Evolutionary conservation across 2,888 invertebrate species (phyloP), one percentile per base, ranked within the genome.

Genomic region (Drosophila helvetica): DNA sequence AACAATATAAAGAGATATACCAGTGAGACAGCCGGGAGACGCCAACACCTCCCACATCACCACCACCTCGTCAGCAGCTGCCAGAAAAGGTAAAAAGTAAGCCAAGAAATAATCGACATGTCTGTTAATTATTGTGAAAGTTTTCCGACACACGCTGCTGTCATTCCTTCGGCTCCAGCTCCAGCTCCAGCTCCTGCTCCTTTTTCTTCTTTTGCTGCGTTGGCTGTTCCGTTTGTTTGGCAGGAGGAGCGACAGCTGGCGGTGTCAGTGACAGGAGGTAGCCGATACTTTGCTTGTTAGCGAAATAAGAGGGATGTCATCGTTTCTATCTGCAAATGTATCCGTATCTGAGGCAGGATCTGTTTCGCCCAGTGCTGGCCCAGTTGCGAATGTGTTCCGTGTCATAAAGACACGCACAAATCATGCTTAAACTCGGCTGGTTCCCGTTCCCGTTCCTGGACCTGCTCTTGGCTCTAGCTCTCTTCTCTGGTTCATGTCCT

Each of bases 331-430:
- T 65, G 53, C 60, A 54, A 50, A 54, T 57, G 76, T 70, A 45
- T 59, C 55, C 19, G 43, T 48, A 22, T 22, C 45, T 54, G 27
- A 4, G 9, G 17, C 51, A 17, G 18, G 27, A 30, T 33, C 33
- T 33, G 5, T 33, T 12, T 15, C 33, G 12, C 5, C 33, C 33
- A 17, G 27, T 18, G 47, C n/a, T 45, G 50, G 46, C 17, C 45
- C 7, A 17, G 67, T 19, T 79, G 84, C 69, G 45, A 80, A 71
- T 81, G 78, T 78, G 84, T 74, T 76, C 43, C 75, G 64, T 88
- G 86, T 86, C 88, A 86, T 86, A 88, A 88, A 80, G 88, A 88
- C 81, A 83, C 89, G 84, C 89, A 88, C 86, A 87, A 88, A 89
- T 88, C 89, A 87, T 80, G 79, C 89, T 84, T 86, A 72, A 82